phyloP scores from a whole-genome alignment of 2,888 invertebrate genomes.

The Calameuta pallipes region DNA sequence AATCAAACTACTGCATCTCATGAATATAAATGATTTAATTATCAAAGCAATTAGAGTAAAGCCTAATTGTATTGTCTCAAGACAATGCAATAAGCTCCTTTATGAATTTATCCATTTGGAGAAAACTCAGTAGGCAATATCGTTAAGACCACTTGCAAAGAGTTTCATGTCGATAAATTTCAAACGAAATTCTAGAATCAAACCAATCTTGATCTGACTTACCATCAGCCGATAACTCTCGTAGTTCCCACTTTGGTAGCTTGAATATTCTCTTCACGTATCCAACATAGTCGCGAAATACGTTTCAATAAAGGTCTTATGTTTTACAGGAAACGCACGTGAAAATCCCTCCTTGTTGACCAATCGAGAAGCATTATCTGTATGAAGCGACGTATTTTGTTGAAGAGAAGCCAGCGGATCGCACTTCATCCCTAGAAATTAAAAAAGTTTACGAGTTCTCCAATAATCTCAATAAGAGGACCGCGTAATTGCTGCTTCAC shows the following conservation, averaged over 20 bases:
- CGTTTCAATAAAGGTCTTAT: background rate
- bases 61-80: background rate
- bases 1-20: background rate
- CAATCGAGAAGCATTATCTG: slow-evolving; percentile 37
- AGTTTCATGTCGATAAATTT: background rate
- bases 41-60: background rate
- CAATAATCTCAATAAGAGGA: slow-evolving; percentile 3
- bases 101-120: background rate
- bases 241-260: background rate
- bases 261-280: background rate
- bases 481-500: slow-evolving; percentile 4
- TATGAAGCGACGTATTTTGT: slow-evolving; percentile 24
- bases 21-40: background rate
- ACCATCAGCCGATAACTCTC: background rate
- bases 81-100: background rate
- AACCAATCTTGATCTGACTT: background rate
- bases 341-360: background rate
- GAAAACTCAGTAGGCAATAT: background rate
- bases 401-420: slow-evolving; percentile 13
- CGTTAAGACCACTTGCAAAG: background rate
- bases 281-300: background rate
- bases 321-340: background rate
- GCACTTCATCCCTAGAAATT: slow-evolving; percentile 36
- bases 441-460: slow-evolving; percentile 34
- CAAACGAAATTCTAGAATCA: background rate